phyloP scores from a whole-genome alignment of 2,888 invertebrate genomes.

The Willowsia nigromaculata region DNA sequence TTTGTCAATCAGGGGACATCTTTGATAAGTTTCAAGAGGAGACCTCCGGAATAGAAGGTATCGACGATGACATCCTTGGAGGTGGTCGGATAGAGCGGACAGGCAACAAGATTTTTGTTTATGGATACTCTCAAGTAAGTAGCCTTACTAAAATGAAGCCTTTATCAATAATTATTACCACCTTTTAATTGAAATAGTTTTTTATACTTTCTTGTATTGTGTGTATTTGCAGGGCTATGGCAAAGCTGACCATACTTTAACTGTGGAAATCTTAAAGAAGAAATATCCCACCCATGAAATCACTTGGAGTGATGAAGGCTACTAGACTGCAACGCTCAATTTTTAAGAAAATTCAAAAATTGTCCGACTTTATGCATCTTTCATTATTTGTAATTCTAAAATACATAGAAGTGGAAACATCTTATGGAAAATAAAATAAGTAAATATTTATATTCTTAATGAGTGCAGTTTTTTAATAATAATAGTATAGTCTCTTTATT shows the following conservation, averaged over 20 bases:
- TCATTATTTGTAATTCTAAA: no score
- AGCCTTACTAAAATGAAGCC: no score
- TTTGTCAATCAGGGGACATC: conserved; percentile 87
- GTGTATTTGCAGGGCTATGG: conserved; percentile 85
- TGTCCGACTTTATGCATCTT: background rate
- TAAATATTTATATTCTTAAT: no score
- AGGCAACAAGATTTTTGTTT: conserved; percentile 88
- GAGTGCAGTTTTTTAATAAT: no score
- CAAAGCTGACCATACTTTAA: conserved; percentile 91
- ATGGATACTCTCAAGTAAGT: conserved; percentile 92
- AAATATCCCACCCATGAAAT: conserved; percentile 88
- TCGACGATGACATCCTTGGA: conserved; percentile 91
- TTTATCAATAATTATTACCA: no score
- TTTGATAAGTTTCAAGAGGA: conserved; percentile 82
- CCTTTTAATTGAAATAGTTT: no score
- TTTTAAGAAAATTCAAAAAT: background rate
- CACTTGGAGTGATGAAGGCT: conserved; percentile 92
- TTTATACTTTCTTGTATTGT: no score
- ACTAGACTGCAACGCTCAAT: no score
- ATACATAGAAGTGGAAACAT: no score
- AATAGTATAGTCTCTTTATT: no score
- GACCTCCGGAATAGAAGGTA: conserved; percentile 79
- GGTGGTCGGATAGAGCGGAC: conserved; percentile 96
- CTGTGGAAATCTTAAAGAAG: conserved; percentile 88
- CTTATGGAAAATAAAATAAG: no score